Evolutionary conservation across 1,140 invertebrate genomes (phyloP), one percentile per base, ranked within the genome.

Genomic region (Hirudo medicinalis): DNA sequence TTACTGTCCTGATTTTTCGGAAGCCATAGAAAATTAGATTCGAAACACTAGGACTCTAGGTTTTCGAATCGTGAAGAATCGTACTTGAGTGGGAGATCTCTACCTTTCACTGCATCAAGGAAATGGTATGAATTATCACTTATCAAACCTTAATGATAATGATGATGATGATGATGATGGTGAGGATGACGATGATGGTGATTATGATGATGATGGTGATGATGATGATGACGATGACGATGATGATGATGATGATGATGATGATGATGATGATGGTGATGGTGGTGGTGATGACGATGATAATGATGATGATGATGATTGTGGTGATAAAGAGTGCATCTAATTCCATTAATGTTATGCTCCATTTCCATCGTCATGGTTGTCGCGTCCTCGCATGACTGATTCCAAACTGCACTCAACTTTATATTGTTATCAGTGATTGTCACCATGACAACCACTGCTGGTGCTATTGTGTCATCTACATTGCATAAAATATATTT

Each of bases 81-180:
- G 9, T 3, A 57, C 20, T 20, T 57, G 20, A 2, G 25, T 57
- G 20, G 54, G 54, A 20, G 20, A 3, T 49, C 43, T 49, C 11
- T 49, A 13, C 9, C 3, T 15, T 11, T 13, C 0, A 49, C 43
- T 49, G 43, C 9, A 8, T 13, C 43, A 49, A 15, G 43, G 43
- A 49, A 49, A 49, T 49, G 43, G 43, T 49, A 49, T 11, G 43
- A n/a, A 15, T 63, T 63, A 3, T 63, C n/a, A 63, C 20, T 25
- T 32, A 63, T 63, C 8, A 57, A 25, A 9, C 54, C 20, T 2
- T 57, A 9, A 57, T 57, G 54, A 57, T 57, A 9, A 57, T 57
- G 54, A 57, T 25, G 25, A 57, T 57, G 54, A 57, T 57, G 54
- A 57, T 57, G 54, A 57, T 57, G 54, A 57, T 57, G 54, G 9